Evolutionary conservation across 23 tunicate genomes (phyloP).

Genomic region (Oikopleura albicans): DNA sequence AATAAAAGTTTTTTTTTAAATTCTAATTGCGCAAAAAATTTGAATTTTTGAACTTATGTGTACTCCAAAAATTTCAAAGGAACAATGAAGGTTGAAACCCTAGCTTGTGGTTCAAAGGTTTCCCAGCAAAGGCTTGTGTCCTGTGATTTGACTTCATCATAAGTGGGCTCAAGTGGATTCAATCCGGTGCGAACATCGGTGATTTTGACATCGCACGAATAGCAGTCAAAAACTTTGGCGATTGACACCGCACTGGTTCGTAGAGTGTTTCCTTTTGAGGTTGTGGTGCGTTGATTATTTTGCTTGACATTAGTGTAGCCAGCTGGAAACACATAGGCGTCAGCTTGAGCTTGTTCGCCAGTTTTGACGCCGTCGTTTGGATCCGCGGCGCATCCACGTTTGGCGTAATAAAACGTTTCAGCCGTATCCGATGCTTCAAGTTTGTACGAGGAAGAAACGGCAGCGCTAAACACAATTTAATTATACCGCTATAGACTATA

Average conservation of each 20-base stretch:
- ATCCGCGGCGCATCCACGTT: slow-evolving; percentile 14
- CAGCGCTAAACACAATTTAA: too few species aligned
- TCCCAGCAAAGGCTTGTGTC: slow-evolving; percentile 9
- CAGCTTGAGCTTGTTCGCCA: not conserved
- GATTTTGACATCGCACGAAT: not conserved
- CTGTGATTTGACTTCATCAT: not conserved
- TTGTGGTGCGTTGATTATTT: not conserved
- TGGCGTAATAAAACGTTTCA: not conserved
- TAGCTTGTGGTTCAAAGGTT: not conserved
- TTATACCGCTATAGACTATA: too few species aligned
- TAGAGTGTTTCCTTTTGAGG: not conserved
- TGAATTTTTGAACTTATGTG: too few species aligned
- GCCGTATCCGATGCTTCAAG: not conserved
- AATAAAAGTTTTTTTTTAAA: too few species aligned
- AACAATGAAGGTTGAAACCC: too few species aligned
- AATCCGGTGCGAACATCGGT: not conserved
- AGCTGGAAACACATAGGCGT: not conserved
- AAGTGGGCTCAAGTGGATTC: not conserved
- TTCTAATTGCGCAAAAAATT: too few species aligned
- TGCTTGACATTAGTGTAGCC: not conserved
- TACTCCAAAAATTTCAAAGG: too few species aligned
- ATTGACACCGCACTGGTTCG: not conserved
- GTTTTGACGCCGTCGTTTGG: not conserved
- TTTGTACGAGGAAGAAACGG: too few species aligned
- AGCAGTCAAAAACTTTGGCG: not conserved